Evolutionary conservation across 2,113 vertebrate species (phyloP), one percentile per base, ranked within the genome.

Genomic region (Osmerus mordax): DNA sequence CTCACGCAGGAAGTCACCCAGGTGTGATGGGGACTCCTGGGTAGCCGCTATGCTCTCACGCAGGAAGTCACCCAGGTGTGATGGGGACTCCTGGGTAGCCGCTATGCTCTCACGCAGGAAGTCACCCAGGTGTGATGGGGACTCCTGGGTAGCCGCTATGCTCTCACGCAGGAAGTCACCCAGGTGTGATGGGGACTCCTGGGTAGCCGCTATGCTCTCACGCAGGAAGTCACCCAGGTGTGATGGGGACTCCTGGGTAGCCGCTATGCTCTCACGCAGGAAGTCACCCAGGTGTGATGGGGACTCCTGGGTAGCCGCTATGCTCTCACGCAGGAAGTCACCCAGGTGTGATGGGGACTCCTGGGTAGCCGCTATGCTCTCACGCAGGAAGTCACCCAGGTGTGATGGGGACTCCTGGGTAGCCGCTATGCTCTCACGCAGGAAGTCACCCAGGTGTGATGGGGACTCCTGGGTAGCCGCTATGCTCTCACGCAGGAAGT

Each of bases 341-440:
- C 71, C 47, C 47, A 65, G 71, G 76, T 80, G 70, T 83, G 83
- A 87, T 72, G 71, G 71, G 83, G 68, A 71, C 77, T 70, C 67
- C 59, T 4, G 51, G 66, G 74, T 71, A 71, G 69, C 66, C 81
- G 67, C 72, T 75, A 73, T 61, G 69, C 70, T 66, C 71, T 19
- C 47, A 19, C 59, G 8, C 64, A 11, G 62, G 4, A 36, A 36
- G 7, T 36, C 32, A 36, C 71, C 47, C 47, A 65, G 71, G 76
- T 80, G 70, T 83, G 83, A 87, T 72, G 71, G 71, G 83, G 68
- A 71, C 77, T 70, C 67, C 59, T 4, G 51, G 66, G 74, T 71
- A 71, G 69, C 66, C 81, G 67, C 72, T 75, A 73, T 61, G 69
- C 70, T 66, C 71, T 19, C 47, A 19, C 59, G 8, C 64, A 11